phyloP scores from a whole-genome alignment of 1,140 invertebrate species.

The Bombyx mori region DNA sequence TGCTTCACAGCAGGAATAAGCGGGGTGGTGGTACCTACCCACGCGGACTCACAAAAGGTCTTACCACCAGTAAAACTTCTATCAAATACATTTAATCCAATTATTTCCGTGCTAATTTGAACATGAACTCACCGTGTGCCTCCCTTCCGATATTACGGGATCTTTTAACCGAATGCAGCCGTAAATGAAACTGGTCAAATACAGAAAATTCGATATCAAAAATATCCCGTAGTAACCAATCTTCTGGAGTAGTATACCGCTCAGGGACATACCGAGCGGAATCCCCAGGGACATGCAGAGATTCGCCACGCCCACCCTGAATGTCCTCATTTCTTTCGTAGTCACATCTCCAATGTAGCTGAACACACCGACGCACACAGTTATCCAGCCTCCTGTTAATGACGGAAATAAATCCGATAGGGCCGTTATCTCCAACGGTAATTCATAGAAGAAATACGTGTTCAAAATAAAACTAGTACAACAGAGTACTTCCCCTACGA shows the following conservation, averaged over 20 bases:
- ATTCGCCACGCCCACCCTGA: conserved; percentile 87
- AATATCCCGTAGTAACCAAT: conserved; percentile 69
- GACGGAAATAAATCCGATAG: conserved; percentile 76
- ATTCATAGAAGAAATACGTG: conserved; percentile 64
- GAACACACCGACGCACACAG: conserved; percentile 89
- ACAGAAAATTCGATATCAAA: conserved; percentile 62
- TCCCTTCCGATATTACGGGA: conserved; percentile 48
- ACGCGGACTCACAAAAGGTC: too few relatives aligned
- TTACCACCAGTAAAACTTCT: too few relatives aligned
- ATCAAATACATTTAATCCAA: too few relatives aligned
- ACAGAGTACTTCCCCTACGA: conserved; percentile 67
- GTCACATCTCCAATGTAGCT: conserved; percentile 92
- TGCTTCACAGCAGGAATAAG: too few relatives aligned
- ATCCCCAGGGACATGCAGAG: conserved; percentile 83
- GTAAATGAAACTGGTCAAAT: conserved; percentile 60
- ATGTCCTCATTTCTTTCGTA: conserved; percentile 82
- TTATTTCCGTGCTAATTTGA: too few relatives aligned
- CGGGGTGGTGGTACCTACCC: too few relatives aligned
- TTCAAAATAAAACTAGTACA: conserved; percentile 65
- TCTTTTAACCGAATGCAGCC: conserved; percentile 65
- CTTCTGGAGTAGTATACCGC: conserved; percentile 60
- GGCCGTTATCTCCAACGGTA: conserved; percentile 55
- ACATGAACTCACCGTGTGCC: conserved; percentile 48
- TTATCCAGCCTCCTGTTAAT: conserved; percentile 86
- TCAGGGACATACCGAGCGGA: conserved; percentile 65